Conservation (phyloP, 2,797 vertebrate genomes). For the Rachycentron canadum region DNA sequence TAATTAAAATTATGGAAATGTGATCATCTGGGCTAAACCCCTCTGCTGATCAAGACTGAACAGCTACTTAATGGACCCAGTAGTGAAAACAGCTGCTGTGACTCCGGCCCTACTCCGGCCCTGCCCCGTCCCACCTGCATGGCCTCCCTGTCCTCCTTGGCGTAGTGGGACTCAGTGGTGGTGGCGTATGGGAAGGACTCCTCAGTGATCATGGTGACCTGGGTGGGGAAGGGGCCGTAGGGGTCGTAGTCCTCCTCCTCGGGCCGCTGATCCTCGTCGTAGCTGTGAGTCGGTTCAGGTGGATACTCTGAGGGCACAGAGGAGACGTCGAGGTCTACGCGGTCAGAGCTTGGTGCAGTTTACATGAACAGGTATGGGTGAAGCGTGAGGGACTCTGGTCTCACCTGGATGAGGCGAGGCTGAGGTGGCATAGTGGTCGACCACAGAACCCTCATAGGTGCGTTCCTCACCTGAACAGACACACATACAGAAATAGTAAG, state of each 20-base stretch:
- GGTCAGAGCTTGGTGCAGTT: background rate
- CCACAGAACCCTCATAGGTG: slow-evolving; percentile 76
- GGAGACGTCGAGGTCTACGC: background rate
- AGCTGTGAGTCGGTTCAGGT: slow-evolving; percentile 67
- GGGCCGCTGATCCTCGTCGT: slow-evolving; percentile 69
- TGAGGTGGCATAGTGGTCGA: slow-evolving; percentile 66
- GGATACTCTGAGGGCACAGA: slow-evolving; percentile 61
- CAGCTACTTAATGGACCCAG: background rate
- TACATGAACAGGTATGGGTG: fast-evolving
- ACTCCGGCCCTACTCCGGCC: background rate
- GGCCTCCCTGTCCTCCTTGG: slow-evolving; percentile 82
- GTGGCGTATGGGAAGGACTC: slow-evolving; percentile 78
- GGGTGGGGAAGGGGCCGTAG: slow-evolving; percentile 67
- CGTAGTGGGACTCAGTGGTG: slow-evolving; percentile 82
- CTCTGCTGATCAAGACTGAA: background rate
- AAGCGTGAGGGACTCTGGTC: background rate
- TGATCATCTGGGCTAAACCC: no score
- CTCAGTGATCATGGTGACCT: slow-evolving; percentile 86
- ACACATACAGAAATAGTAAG: background rate
- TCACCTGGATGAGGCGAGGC: slow-evolving; percentile 79
- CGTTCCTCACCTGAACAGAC: slow-evolving; percentile 78
- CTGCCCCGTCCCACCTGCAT: slow-evolving; percentile 62
- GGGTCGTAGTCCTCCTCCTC: slow-evolving; percentile 72
- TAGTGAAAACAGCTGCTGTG: background rate
- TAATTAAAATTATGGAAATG: no score